Evolutionary conservation across 2,797 vertebrate species (phyloP), one percentile per base, ranked within the genome.

Genomic region (Decapterus maruadsi): DNA sequence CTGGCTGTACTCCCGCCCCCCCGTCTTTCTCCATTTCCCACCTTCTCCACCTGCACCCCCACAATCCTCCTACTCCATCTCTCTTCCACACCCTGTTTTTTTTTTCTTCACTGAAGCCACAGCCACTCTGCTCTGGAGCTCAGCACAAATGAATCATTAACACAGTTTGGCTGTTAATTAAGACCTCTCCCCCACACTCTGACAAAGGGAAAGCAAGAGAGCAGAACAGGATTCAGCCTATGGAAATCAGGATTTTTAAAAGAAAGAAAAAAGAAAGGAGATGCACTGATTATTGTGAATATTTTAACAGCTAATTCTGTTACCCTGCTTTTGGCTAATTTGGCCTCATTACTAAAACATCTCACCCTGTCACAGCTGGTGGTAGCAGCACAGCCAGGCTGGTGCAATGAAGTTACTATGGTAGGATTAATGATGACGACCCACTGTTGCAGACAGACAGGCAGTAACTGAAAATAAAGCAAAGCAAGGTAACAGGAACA

Each of bases 91-190:
- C 55, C 60, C 43, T 14, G 60, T 72, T 51, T 61, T 61, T 55
- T 38, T 54, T 22, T 34, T 34, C 6, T 5, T 34, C 31, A 68
- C 29, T 76, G 10, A 11, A 42, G 73, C 56, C n/a, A 50, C 56
- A n/a, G 65, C 51, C 51, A 22, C 42, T 72, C 57, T 73, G 58
- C 34, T 72, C 72, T 68, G 50, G 51, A 59, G 62, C 80, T 68
- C 82, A 94, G 91, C 20, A 95, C 89, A 85, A 95, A 96, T 26
- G 94, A 96, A 58, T 96, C 95, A 89, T 85, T 82, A 83, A 94
- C 83, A 13, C 94, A 94, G 45, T 94, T 61, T 73, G 38, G 17
- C 22, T 29, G 46, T 96, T 96, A 85, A 96, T 96, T 90, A 95
- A 91, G 45, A 17, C 43, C 29, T 53, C 45, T 42, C 14, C 2